These are phyloP conservation scores for Muscicapa striata DNA, from an alignment of 2,797 vertebrate species.

Conservation along the genomic window DNA sequence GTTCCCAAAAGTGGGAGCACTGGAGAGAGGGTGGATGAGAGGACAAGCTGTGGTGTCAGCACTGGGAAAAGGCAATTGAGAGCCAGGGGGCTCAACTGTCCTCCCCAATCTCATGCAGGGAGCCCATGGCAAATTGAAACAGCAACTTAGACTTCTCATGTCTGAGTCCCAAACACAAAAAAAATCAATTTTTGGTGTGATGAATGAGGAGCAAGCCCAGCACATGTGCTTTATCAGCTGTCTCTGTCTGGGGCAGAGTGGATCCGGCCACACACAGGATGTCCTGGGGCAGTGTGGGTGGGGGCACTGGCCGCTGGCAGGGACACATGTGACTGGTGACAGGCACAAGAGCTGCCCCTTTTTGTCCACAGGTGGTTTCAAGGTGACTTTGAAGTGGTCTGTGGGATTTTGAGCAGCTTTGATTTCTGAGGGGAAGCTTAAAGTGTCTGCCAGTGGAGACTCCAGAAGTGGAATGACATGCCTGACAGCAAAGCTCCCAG, in stretches of 20 bases:
- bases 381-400: conserved; percentile 29
- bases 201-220: not conserved
- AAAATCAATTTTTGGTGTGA: not conserved
- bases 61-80: not conserved
- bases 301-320: not conserved
- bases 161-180: not conserved
- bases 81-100: not conserved
- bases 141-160: not conserved
- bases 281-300: not conserved
- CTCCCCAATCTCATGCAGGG: not conserved
- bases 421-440: not conserved
- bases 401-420: not conserved
- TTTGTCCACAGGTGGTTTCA: not conserved
- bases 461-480: not conserved
- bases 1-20: not conserved
- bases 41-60: not conserved
- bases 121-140: not conserved
- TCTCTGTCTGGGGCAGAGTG: not conserved
- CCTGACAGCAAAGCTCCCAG: not conserved
- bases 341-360: not conserved
- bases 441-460: not conserved
- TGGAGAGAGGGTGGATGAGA: not conserved
- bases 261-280: fast-evolving
- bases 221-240: not conserved
- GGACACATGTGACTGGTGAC: not conserved